Conservation (phyloP, 1,140 invertebrate species). For the Cryptotermes secundus region DNA sequence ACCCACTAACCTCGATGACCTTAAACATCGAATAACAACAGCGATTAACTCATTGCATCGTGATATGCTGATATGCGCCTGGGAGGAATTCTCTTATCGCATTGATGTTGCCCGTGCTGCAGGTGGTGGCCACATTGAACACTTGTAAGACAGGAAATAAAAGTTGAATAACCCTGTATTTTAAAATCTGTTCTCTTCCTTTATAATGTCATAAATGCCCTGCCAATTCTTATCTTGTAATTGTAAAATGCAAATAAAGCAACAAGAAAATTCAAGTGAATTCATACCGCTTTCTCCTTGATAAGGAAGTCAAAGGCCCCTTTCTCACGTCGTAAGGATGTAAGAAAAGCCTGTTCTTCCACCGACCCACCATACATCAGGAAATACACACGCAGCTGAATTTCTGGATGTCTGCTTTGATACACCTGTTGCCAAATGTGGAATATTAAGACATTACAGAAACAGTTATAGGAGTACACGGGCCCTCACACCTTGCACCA, state of each 20-base stretch:
- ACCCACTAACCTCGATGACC: too few species aligned
- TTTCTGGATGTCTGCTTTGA: constrained; percentile 59
- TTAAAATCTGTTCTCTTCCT: neutral
- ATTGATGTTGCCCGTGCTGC: too few species aligned
- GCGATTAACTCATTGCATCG: too few species aligned
- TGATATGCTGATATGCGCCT: too few species aligned
- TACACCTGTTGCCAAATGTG: constrained; percentile 59
- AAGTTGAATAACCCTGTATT: too few species aligned
- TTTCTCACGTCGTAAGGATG: constrained; percentile 86
- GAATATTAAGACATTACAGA: neutral
- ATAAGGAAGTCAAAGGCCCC: constrained; percentile 92
- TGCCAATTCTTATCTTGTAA: neutral
- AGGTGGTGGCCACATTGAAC: too few species aligned
- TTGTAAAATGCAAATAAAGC: constrained; percentile 11
- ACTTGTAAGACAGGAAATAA: too few species aligned
- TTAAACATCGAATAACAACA: too few species aligned
- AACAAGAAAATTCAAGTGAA: constrained; percentile 35
- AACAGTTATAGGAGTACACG: neutral
- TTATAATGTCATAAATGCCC: neutral
- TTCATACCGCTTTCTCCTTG: constrained; percentile 82
- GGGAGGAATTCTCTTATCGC: too few species aligned
- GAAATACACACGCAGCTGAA: constrained; percentile 78
- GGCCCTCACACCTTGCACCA: too few species aligned
- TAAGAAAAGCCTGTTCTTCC: constrained; percentile 95
- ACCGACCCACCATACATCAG: constrained; percentile 86